Evolutionary conservation across 2,888 invertebrate species (phyloP).

Genomic region (Ernsta delagoae): DNA sequence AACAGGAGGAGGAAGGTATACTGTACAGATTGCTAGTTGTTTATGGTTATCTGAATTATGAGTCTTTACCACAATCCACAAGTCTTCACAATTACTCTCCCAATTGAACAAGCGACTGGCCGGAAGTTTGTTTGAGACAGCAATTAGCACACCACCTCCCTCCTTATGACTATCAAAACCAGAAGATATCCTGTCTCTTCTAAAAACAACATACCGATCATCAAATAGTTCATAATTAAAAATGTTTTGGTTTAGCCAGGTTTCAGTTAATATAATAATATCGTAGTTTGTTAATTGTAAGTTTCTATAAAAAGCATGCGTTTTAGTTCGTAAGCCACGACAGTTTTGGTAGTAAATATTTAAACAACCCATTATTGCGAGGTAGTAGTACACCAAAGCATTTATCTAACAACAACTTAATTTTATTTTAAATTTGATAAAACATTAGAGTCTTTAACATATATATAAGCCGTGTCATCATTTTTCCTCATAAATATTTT

Average conservation of each 20-base stretch:
- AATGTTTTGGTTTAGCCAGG: not conserved
- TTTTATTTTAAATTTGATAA: not conserved
- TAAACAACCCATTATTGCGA: not conserved
- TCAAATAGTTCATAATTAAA: not conserved
- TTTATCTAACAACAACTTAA: not conserved
- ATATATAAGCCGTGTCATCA: not conserved
- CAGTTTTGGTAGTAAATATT: not conserved
- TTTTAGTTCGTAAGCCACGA: not conserved
- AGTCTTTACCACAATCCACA: not conserved
- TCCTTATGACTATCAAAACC: not conserved
- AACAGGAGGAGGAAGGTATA: not conserved
- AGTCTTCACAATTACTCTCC: not conserved
- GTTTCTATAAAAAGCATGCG: not conserved
- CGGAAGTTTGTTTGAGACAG: not conserved
- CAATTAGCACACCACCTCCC: conserved; percentile 1
- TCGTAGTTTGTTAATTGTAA: not conserved
- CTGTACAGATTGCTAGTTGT: not conserved
- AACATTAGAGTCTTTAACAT: not conserved
- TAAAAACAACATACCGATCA: not conserved
- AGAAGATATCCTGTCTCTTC: not conserved
- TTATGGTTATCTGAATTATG: not conserved
- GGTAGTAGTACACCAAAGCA: not conserved
- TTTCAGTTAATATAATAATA: not conserved
- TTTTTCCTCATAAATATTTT: not conserved
- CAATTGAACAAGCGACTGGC: not conserved